Base-by-base conservation (phyloP, 2,113 vertebrate species). In the Myxocyprinus asiaticus region DNA sequence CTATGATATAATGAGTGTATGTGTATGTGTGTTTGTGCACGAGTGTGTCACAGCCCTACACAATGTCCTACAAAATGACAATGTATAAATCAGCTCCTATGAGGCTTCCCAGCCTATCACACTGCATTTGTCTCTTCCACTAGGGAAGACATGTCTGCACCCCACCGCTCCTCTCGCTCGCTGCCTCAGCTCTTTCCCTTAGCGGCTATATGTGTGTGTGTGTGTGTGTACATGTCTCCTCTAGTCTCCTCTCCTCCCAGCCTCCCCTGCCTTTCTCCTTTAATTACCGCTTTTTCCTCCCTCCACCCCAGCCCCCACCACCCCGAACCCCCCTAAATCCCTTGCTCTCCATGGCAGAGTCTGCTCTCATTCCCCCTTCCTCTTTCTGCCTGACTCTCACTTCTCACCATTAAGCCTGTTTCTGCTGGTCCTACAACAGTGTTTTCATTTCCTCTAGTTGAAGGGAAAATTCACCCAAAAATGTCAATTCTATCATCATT, bases 111-210 rank as follows among this genome's bases (percentile, higher is more conserved):
- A 78, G 76, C 80, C 83, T 84, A 86, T 81, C 79, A 84, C 75
- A 76, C 68, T 80, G 76, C 83, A 85, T 86, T 86, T 84, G 81
- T 88, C 85, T 82, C 76, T 77, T 80, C 61, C 78, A 67, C 82
- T 77, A 82, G 77, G 79, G 84, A 73, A 84, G 65, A 74, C 70
- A 82, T 81, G 71, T 82, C 83, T 81, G 65, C 69, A 72, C 73
- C 71, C 67, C 15, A 15, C 67, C 55, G 14, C 70, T 67, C 58
- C 78, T 65, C 59, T 56, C 78, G 61, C 73, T 76, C 69, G 71
- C 81, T 78, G 74, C 71, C 78, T 78, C 81, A 80, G 77, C 81
- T 78, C 75, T 75, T 80, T 85, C 74, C 74, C 72, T 75, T 77
- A 80, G 63, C 73, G 53, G 22, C n/a, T 78, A 72, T 77, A 53